Evolutionary conservation across 2,797 vertebrate species (phyloP).

Genomic region (Eulemur mongoz): DNA sequence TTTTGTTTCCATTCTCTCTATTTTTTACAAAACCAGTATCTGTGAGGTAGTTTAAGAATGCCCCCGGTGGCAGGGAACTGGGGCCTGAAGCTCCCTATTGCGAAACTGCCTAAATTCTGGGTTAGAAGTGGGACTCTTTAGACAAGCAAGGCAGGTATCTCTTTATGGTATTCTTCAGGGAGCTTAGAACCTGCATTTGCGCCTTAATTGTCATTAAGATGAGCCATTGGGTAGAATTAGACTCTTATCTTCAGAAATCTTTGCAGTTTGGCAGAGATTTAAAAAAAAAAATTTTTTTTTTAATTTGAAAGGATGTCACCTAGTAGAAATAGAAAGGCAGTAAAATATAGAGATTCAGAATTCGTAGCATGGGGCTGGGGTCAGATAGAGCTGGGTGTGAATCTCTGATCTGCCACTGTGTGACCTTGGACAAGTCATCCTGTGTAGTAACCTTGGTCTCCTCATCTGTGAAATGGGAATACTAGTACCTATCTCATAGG

Average conservation of each 20-base stretch:
- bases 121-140: not conserved
- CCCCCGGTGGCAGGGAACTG: not conserved
- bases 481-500: not conserved
- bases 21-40: conserved; percentile 4
- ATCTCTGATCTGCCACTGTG: not conserved
- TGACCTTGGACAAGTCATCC: not conserved
- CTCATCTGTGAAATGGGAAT: not conserved
- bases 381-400: not conserved
- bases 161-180: not conserved
- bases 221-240: not conserved
- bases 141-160: not conserved
- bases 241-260: not conserved
- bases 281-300: not conserved
- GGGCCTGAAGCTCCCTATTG: not conserved
- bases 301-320: not conserved
- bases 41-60: not conserved
- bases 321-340: not conserved
- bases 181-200: not conserved
- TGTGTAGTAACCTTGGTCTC: not conserved
- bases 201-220: not conserved
- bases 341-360: not conserved
- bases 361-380: not conserved
- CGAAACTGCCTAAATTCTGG: not conserved
- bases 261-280: not conserved
- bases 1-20: not conserved